Conservation (phyloP, 2,113 vertebrate genomes). For the Etheostoma spectabile region DNA sequence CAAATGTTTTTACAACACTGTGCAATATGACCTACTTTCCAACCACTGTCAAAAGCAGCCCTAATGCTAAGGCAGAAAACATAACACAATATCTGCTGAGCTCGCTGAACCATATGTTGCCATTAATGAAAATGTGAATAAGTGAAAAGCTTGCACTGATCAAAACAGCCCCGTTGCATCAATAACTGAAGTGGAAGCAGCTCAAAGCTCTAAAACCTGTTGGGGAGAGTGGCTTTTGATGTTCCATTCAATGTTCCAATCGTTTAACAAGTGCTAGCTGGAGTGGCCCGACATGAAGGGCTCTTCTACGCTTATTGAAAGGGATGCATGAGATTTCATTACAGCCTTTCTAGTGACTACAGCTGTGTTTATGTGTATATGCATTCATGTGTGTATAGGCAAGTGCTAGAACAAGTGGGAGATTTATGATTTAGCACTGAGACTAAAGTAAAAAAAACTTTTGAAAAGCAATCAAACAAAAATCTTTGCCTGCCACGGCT, state of each 20-base stretch:
- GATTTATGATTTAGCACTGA: conserved; percentile 37
- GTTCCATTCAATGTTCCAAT: conserved; percentile 65
- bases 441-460: conserved; percentile 19
- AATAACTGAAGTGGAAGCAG: conserved; percentile 44
- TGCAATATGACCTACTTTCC: not conserved
- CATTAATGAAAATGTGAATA: conserved; percentile 47
- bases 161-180: conserved; percentile 11
- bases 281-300: conserved; percentile 59
- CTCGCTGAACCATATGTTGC: not conserved
- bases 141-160: conserved; percentile 35
- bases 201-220: conserved; percentile 35
- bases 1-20: conserved; percentile 3
- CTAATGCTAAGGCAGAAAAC: not conserved
- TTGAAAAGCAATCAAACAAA: conserved; percentile 32
- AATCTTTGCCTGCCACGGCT: not conserved
- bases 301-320: conserved; percentile 58
- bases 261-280: conserved; percentile 68
- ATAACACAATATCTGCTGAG: conserved; percentile 17
- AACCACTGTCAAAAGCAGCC: not conserved
- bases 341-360: conserved; percentile 25
- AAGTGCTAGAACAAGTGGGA: conserved; percentile 11
- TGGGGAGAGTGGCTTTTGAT: conserved; percentile 58
- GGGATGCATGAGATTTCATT: conserved; percentile 58
- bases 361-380: conserved; percentile 28
- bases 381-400: conserved; percentile 6